Evolutionary conservation across 2,797 vertebrate species (phyloP).

Genomic region (Borostomias antarcticus): DNA sequence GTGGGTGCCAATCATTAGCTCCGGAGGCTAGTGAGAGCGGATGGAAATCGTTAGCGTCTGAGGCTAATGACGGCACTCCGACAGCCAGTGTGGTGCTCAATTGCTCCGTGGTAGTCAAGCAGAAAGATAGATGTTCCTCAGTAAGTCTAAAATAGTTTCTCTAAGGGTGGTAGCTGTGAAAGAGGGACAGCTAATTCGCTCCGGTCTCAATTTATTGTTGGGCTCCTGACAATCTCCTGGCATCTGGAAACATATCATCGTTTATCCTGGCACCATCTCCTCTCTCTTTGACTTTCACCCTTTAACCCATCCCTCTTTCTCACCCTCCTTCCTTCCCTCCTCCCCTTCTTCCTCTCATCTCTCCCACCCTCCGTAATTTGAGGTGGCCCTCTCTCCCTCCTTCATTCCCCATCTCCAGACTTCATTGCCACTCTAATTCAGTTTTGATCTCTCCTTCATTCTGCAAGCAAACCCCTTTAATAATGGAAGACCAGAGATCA

Average conservation of each 20-base stretch:
- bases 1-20: slow-evolving; percentile 50
- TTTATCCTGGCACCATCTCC: not conserved
- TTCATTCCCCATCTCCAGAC: slow-evolving; percentile 52
- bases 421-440: slow-evolving; percentile 51
- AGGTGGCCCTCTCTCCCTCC: not conserved
- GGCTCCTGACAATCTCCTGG: no score
- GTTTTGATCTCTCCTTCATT: slow-evolving; percentile 58
- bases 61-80: slow-evolving; percentile 46
- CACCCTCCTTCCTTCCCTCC: slow-evolving; percentile 29
- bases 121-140: no score
- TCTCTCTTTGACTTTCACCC: slow-evolving; percentile 49
- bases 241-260: not conserved
- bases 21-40: slow-evolving; percentile 43
- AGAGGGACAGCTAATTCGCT: no score
- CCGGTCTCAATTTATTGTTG: no score
- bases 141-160: no score
- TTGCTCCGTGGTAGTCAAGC: slow-evolving; percentile 13
- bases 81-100: slow-evolving; percentile 5
- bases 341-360: slow-evolving; percentile 37
- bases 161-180: no score
- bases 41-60: slow-evolving; percentile 51
- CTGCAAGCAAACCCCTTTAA: slow-evolving; percentile 55
- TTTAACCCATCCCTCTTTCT: slow-evolving; percentile 47
- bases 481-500: slow-evolving; percentile 52
- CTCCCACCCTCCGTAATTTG: slow-evolving; percentile 34